Conservation (phyloP, 2,797 vertebrate genomes). For the Enteromius treurensis region DNA sequence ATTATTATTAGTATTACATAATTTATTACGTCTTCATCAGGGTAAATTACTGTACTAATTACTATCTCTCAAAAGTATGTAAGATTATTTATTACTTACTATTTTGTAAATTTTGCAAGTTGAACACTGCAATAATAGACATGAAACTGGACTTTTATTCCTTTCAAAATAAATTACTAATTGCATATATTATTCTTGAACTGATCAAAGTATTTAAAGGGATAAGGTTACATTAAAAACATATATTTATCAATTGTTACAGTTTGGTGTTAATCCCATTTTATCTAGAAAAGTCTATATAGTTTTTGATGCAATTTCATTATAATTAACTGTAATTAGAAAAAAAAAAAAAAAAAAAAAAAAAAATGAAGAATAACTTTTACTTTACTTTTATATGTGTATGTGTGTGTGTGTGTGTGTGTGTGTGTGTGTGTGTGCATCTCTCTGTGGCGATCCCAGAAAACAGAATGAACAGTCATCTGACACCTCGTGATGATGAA, state of each 20-base stretch:
- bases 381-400: not conserved
- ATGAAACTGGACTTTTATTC: not conserved
- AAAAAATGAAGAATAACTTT: not conserved
- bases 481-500: slow-evolving; percentile 32
- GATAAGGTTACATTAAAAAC: not conserved
- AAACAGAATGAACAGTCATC: slow-evolving; percentile 6
- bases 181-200: not conserved
- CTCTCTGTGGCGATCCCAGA: not conserved
- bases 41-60: not conserved
- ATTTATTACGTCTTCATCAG: not conserved
- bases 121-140: not conserved
- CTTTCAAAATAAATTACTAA: not conserved
- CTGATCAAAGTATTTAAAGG: not conserved
- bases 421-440: not conserved
- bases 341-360: not conserved
- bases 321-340: not conserved
- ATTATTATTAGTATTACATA: not conserved
- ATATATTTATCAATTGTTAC: not conserved
- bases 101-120: not conserved
- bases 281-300: not conserved
- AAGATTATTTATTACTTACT: not conserved
- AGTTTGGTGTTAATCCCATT: not conserved
- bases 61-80: not conserved
- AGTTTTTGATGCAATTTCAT: not conserved
- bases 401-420: not conserved